Percentiles rank a stretch among this genome's conserved stretches.
Evolutionary conservation across 2,797 vertebrate species (phyloP).

Genomic region (Eidolon dupreanum): DNA sequence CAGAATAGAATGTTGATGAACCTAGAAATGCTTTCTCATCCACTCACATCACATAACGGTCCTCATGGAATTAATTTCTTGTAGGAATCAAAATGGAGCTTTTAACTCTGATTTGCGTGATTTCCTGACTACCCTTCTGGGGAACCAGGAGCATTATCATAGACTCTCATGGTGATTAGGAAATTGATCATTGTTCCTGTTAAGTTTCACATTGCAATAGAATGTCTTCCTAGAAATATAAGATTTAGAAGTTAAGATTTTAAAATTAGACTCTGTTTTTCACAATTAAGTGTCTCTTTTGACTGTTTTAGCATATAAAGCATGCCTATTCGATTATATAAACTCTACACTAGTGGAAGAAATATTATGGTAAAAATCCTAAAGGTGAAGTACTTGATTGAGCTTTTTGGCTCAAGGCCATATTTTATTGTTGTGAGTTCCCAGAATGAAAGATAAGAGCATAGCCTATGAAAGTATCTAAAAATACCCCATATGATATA

Average conservation of each 20-base stretch:
- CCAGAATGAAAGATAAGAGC: background rate
- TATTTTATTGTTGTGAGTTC: conserved; percentile 16
- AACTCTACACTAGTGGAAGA: background rate
- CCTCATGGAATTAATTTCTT: conserved; percentile 48
- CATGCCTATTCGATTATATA: background rate
- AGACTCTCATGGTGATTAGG: background rate
- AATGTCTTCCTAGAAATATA: background rate
- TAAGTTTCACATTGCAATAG: background rate
- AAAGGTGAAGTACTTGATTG: background rate
- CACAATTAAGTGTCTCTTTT: background rate
- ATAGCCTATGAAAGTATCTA: background rate
- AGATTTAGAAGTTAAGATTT: background rate
- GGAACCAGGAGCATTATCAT: background rate
- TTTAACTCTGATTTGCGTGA: background rate
- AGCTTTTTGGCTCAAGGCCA: conserved; percentile 23
- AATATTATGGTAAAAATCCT: background rate
- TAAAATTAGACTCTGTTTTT: background rate
- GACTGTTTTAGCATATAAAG: background rate
- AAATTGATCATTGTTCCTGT: background rate
- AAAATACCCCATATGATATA: background rate
- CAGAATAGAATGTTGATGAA: conserved; percentile 17
- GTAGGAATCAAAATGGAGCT: conserved; percentile 36
- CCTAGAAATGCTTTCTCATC: background rate
- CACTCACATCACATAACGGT: background rate
- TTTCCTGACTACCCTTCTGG: background rate